Base-by-base conservation (phyloP, 2,888 invertebrate species). In the Incurvaria masculella region DNA sequence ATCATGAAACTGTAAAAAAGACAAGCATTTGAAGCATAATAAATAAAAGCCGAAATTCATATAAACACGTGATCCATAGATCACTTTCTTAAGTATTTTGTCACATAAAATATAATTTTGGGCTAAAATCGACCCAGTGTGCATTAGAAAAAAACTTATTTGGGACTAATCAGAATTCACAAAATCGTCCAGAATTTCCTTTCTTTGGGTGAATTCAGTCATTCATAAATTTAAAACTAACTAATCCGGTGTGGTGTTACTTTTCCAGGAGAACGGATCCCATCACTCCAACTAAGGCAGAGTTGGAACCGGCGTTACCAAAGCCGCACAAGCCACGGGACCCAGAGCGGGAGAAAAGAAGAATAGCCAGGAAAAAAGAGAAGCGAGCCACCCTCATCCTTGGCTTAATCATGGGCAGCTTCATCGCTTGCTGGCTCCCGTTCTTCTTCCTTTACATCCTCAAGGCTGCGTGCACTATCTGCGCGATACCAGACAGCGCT, bases 381-480 rank as follows among this genome's bases (percentile, higher is more conserved):
- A 91, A 98, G 61, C 81, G 98, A 42, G 98, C 99, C 2, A 98
- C 97, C 0, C 79, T 99, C 20, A 97, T 99, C 55, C 79, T 99
- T 55, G 98, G 98, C 38, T 84, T 99, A 52, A 97, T 99, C 57
- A 96, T 99, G 94, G 97, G 96, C 53, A 95, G 97, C 58, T 99
- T 99, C 69, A 97, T 98, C 59, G 89, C 96, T 50, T 97, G 97
- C 66, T 97, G 98, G 98, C 80, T 98, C 63, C 98, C 98, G 1
- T 99, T 99, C 74, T 99, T 98, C 84, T 89, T 93, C 66, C 82
- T 95, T 54, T 95, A 95, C 68, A 93, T 95, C 61, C 72, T 94
- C 48, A 88, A 89, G 64, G 91, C 94, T 8, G 83, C 91, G 49
- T 91, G 91, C 62, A 81, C 85, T 47, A 68, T 69, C 45, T 88